These are phyloP conservation scores for Timema cristinae DNA, from an alignment of 2,888 invertebrate species.

Conservation along the genomic window DNA sequence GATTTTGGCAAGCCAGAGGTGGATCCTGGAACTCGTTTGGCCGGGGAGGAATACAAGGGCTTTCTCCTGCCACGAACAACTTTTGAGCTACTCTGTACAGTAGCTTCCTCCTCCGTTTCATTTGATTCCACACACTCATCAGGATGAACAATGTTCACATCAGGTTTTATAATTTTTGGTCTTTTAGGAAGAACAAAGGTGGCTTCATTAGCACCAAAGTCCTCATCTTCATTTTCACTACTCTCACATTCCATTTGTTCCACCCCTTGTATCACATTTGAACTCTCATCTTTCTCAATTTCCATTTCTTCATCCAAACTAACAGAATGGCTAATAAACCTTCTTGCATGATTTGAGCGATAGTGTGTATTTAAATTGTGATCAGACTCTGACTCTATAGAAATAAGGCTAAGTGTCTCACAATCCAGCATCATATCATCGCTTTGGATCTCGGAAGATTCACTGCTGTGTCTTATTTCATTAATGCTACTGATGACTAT, in stretches of 20 bases:
- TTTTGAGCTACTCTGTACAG: constrained; percentile 47
- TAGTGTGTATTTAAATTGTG: constrained; percentile 32
- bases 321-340: constrained; percentile 45
- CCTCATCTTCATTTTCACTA: constrained; percentile 31
- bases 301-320: constrained; percentile 13
- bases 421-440: constrained; percentile 52
- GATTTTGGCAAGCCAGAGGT: constrained; percentile 38
- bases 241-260: constrained; percentile 27
- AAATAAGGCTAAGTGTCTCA: constrained; percentile 64
- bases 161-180: constrained; percentile 52
- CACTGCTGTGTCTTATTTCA: constrained; percentile 43
- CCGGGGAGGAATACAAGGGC: constrained; percentile 62
- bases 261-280: neutral
- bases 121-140: constrained; percentile 41
- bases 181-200: constrained; percentile 33
- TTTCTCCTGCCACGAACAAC: constrained; percentile 63
- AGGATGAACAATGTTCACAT: constrained; percentile 32
- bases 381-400: constrained; percentile 69
- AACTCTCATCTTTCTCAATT: constrained; percentile 1
- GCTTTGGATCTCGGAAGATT: constrained; percentile 41
- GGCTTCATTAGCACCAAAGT: constrained; percentile 19
- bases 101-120: constrained; percentile 36
- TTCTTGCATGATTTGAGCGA: constrained; percentile 15
- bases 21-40: constrained; percentile 43
- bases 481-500: constrained; percentile 53